These are phyloP conservation scores for Apistogramma diplotaenia DNA, from an alignment of 2,113 vertebrate species.

Conservation along the genomic window DNA sequence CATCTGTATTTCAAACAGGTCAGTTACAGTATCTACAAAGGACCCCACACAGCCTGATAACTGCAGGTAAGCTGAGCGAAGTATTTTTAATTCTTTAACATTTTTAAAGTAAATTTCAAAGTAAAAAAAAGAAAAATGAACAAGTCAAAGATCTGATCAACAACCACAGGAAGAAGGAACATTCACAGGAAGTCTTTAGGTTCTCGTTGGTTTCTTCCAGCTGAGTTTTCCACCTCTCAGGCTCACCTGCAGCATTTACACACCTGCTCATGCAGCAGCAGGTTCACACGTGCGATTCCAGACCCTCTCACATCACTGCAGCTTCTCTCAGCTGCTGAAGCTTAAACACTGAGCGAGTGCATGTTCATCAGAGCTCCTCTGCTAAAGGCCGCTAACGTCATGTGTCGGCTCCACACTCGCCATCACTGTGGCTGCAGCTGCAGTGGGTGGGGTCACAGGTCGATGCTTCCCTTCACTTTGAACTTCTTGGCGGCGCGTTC, in stretches of 20 bases:
- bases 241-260: too few species aligned
- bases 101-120: background rate
- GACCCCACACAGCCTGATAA: background rate
- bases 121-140: background rate
- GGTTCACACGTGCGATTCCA: fast-evolving
- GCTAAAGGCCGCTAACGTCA: too few species aligned
- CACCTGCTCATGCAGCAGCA: background rate
- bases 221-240: too few species aligned
- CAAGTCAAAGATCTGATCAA: fast-evolving
- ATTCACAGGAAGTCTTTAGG: background rate
- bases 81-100: background rate
- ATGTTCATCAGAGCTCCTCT: background rate
- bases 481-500: conserved; percentile 94
- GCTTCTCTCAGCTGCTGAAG: too few species aligned
- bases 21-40: background rate
- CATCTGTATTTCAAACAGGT: too few species aligned
- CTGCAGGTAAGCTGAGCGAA: fast-evolving
- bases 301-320: too few species aligned
- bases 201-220: too few species aligned
- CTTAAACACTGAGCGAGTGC: background rate
- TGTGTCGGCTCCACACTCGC: background rate
- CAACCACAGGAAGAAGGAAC: background rate
- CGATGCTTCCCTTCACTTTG: conserved; percentile 88
- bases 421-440: background rate
- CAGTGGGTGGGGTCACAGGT: conserved; percentile 77